A percentile compares a stretch with the other conserved stretches of the same genome.
Evolutionary conservation across 2,113 vertebrate species (phyloP).

Genomic region (Osmerus mordax): DNA sequence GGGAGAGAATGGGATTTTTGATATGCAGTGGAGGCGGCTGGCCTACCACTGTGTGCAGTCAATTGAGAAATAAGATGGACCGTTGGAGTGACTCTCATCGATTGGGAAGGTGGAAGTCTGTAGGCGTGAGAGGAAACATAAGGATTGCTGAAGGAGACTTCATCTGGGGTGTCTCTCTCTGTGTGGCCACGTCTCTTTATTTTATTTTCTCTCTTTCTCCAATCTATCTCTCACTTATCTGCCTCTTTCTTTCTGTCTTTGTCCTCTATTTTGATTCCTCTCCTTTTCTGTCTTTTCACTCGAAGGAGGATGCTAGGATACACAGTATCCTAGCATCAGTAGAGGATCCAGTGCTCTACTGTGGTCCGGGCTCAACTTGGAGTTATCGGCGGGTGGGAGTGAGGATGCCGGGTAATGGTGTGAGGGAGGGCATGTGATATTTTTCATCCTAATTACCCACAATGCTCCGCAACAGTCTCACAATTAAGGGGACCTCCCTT

Average conservation of each 20-base stretch:
- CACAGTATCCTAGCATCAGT: too few relatives aligned
- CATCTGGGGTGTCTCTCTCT: conserved; percentile 19
- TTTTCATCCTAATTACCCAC: conserved; percentile 11
- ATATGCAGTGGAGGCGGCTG: too few relatives aligned
- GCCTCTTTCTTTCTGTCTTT: background rate
- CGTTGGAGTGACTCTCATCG: background rate
- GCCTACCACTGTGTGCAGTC: background rate
- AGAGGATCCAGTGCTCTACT: background rate
- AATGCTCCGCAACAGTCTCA: background rate
- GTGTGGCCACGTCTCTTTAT: conserved; percentile 2
- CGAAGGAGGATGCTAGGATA: too few relatives aligned
- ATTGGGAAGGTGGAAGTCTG: conserved; percentile 1
- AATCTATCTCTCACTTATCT: background rate
- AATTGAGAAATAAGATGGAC: conserved; percentile 29
- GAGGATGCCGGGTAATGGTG: background rate
- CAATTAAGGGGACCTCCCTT: conserved; percentile 5
- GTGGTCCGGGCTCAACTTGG: background rate
- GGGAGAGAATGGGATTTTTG: too few relatives aligned
- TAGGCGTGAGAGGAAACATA: conserved; percentile 22
- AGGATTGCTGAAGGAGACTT: conserved; percentile 19
- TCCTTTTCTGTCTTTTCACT: background rate
- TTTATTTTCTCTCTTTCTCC: background rate
- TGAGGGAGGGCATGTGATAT: background rate
- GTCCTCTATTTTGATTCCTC: background rate
- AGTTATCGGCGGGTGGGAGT: background rate